phyloP scores from a whole-genome alignment of 2,113 vertebrate genomes.

The Gobio gobio region DNA sequence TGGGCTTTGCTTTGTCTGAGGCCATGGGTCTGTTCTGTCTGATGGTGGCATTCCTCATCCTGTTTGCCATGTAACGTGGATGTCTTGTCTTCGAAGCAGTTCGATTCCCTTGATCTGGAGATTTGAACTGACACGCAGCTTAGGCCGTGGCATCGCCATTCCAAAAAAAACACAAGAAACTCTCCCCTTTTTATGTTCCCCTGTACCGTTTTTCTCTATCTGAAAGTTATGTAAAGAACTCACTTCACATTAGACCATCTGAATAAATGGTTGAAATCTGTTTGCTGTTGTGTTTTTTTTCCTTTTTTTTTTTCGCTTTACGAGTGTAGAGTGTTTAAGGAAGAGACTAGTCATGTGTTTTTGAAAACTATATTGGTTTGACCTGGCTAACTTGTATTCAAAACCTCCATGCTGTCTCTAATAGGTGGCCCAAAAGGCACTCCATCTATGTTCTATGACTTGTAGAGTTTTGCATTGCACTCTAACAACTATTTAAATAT shows the following conservation, averaged over 20 bases:
- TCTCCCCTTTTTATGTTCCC: constrained; percentile 68
- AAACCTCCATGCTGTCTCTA: no score
- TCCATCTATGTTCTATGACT: not conserved
- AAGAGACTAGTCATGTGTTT: not conserved
- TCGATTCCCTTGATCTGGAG: constrained; percentile 42
- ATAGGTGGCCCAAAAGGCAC: not conserved
- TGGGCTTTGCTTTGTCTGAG: constrained; percentile 81
- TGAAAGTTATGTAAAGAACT: constrained; percentile 69
- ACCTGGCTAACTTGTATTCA: not conserved
- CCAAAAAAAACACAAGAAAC: constrained; percentile 62
- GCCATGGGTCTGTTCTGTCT: constrained; percentile 84
- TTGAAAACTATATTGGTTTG: not conserved
- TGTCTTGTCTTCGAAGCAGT: constrained; percentile 25
- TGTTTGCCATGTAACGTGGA: constrained; percentile 78
- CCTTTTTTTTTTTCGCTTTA: not conserved
- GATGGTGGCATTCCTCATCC: constrained; percentile 84
- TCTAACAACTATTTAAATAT: not conserved
- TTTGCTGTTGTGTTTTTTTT: constrained; percentile 9
- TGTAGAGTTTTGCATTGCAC: not conserved
- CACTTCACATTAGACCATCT: constrained; percentile 67
- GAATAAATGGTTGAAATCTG: constrained; percentile 78
- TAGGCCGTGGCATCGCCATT: constrained; percentile 66
- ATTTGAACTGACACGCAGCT: constrained; percentile 62
- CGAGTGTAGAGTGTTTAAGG: not conserved
- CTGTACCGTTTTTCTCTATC: constrained; percentile 63